Evolutionary conservation across 2,797 vertebrate species (phyloP).

Genomic region (Dendrocincla tyrannina): DNA sequence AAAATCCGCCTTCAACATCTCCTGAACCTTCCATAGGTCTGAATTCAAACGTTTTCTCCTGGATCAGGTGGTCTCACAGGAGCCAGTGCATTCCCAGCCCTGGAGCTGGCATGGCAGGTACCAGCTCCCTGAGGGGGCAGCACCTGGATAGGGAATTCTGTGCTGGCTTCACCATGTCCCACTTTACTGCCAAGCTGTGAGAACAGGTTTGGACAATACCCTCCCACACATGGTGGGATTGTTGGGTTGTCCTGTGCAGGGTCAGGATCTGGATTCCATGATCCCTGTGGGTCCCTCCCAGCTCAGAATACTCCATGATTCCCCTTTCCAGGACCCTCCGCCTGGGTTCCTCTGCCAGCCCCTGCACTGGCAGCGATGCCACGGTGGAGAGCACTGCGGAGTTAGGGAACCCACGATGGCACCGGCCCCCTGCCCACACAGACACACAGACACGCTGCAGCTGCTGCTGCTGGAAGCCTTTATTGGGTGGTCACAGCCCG

Average conservation of each 20-base stretch:
- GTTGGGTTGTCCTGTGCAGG: too few relatives aligned
- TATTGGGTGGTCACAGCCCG: not conserved
- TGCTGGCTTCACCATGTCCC: not conserved
- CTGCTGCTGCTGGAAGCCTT: accelerated
- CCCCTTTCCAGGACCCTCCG: not conserved
- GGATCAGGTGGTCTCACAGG: not conserved
- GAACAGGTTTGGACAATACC: not conserved
- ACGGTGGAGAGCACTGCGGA: not conserved
- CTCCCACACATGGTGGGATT: too few relatives aligned
- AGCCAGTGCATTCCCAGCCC: not conserved
- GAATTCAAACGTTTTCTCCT: not conserved
- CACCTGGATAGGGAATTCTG: not conserved
- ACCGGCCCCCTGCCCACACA: not conserved
- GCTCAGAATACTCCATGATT: not conserved
- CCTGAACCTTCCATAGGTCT: not conserved
- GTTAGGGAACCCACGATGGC: too few relatives aligned
- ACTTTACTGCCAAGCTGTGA: not conserved
- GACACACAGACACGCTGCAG: not conserved
- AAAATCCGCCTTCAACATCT: not conserved
- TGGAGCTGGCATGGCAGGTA: not conserved
- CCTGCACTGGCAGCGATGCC: not conserved
- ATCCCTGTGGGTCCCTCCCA: too few relatives aligned
- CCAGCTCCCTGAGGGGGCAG: not conserved
- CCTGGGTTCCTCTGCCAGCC: too few relatives aligned
- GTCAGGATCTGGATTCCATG: too few relatives aligned